phyloP scores from a whole-genome alignment of 2,113 vertebrate genomes.

The Pardalotus punctatus region DNA sequence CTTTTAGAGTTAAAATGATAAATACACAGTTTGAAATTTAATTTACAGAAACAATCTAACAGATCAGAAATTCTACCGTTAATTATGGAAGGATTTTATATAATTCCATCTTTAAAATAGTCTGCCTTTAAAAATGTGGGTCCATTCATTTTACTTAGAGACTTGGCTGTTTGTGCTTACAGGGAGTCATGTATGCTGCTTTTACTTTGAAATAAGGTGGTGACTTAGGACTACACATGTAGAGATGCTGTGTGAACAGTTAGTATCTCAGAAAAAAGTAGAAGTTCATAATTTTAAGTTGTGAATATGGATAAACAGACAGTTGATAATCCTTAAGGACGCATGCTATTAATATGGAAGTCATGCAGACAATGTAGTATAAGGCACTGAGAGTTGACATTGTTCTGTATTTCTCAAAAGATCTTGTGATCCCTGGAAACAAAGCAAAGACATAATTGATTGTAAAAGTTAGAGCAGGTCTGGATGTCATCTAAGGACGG shows the following conservation, averaged over 20 bases:
- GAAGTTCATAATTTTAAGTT: background rate
- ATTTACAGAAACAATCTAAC: background rate
- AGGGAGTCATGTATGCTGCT: background rate
- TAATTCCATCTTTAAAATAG: background rate
- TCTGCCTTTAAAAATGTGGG: background rate
- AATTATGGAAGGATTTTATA: background rate
- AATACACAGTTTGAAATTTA: background rate
- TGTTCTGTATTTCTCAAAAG: background rate
- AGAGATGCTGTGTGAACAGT: background rate
- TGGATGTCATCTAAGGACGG: background rate
- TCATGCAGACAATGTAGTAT: background rate
- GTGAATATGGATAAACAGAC: background rate
- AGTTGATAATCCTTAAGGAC: background rate
- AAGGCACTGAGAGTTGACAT: background rate
- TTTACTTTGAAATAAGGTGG: background rate
- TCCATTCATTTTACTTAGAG: background rate
- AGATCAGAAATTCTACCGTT: background rate
- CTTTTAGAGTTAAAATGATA: background rate
- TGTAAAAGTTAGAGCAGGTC: background rate
- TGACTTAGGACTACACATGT: background rate
- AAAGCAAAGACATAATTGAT: background rate
- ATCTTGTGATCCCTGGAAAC: background rate
- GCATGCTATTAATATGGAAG: background rate
- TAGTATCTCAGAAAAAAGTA: background rate
- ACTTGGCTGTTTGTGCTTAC: background rate